A percentile compares a stretch with the other conserved stretches of the same genome.
Conservation (phyloP, 2,888 invertebrate species). For the Linyphia triangularis region DNA sequence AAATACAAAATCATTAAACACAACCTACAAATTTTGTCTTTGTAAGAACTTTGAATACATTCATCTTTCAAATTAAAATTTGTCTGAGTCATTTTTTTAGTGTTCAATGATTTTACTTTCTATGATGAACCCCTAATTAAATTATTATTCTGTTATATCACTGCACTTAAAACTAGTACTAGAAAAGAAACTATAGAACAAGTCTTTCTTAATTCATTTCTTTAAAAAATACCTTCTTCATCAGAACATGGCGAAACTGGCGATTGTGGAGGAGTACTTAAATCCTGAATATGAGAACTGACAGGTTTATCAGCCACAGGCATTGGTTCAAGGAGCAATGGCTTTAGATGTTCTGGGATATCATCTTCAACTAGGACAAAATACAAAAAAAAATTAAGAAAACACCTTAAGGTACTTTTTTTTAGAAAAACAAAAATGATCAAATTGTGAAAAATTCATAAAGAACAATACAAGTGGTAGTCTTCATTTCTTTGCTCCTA, state of each 20-base stretch:
- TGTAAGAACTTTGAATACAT: too few relatives aligned
- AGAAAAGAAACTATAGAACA: not conserved
- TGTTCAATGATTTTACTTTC: not conserved
- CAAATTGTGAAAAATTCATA: too few relatives aligned
- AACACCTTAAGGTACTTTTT: not conserved
- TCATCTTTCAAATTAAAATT: too few relatives aligned
- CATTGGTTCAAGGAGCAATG: constrained; percentile 77
- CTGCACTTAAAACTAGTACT: not conserved
- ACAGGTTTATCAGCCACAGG: constrained; percentile 43
- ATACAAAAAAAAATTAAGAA: not conserved
- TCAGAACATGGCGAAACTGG: constrained; percentile 78
- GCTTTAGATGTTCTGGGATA: constrained; percentile 77
- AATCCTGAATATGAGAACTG: constrained; percentile 66
- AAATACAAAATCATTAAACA: too few relatives aligned
- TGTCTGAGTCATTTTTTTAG: not conserved
- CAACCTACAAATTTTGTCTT: too few relatives aligned
- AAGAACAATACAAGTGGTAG: too few relatives aligned
- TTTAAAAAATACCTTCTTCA: constrained; percentile 77
- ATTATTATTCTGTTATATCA: too few relatives aligned
- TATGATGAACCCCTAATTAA: too few relatives aligned
- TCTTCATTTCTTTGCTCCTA: too few relatives aligned
- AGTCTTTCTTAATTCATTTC: not conserved
- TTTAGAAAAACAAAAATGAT: not conserved
- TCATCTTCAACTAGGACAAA: constrained; percentile 75
- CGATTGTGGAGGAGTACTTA: constrained; percentile 76